Conservation (phyloP, 2,113 vertebrate species). For the Chlorodrepanis virens region DNA sequence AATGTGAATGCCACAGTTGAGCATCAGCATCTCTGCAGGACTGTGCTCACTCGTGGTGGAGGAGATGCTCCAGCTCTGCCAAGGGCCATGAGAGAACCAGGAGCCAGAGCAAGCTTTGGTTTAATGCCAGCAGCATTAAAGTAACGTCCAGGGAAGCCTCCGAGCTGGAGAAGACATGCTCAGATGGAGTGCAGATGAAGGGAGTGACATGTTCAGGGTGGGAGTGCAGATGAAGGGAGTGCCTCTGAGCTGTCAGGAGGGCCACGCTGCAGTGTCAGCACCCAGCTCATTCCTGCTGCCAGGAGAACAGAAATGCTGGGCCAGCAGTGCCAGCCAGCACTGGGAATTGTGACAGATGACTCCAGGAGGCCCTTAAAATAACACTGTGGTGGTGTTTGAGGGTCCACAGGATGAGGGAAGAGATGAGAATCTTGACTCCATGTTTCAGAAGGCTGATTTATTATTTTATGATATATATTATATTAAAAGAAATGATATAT, state of each 20-base stretch:
- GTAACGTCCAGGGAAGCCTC: accelerated
- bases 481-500: no score
- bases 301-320: background rate
- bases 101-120: background rate
- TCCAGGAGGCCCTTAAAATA: background rate
- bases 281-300: background rate
- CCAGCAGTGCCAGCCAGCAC: background rate
- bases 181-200: background rate
- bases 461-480: no score
- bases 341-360: background rate
- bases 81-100: background rate
- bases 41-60: accelerated
- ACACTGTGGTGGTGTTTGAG: background rate
- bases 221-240: background rate
- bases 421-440: no score
- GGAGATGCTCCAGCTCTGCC: background rate
- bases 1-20: background rate
- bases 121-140: background rate
- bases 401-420: no score
- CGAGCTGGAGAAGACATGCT: background rate
- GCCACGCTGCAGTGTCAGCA: background rate
- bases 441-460: no score
- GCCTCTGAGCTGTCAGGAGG: background rate
- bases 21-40: background rate
- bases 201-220: background rate